Conservation (phyloP, 2,888 invertebrate species). For the Zelleria hepariella region DNA sequence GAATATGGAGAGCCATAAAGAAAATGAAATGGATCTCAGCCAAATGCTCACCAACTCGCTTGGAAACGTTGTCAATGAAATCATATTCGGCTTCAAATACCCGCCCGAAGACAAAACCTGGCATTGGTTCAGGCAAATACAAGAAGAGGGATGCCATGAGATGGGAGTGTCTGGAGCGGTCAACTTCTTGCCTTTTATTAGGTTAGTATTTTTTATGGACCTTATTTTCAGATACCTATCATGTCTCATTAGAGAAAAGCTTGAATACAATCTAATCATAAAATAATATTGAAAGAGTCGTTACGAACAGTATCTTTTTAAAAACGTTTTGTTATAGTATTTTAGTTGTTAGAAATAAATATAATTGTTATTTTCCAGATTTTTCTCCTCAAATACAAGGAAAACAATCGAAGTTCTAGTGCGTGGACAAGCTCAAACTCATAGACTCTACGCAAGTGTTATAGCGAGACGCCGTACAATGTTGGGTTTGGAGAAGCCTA, state of each 20-base stretch:
- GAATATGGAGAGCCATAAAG: slow-evolving; percentile 38
- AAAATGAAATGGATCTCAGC: slow-evolving; percentile 58
- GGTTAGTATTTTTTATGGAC: slow-evolving; percentile 60
- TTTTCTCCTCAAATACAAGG: slow-evolving; percentile 72
- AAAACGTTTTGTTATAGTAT: too few species aligned
- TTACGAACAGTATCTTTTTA: too few species aligned
- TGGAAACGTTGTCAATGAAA: slow-evolving; percentile 82
- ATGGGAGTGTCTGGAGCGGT: slow-evolving; percentile 87
- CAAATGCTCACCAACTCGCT: slow-evolving; percentile 76
- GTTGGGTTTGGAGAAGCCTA: slow-evolving; percentile 34
- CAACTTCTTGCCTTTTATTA: slow-evolving; percentile 87
- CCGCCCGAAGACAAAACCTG: slow-evolving; percentile 79
- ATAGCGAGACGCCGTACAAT: slow-evolving; percentile 69
- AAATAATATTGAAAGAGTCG: too few species aligned
- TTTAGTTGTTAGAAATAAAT: background rate
- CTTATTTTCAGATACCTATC: too few species aligned
- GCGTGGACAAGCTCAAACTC: slow-evolving; percentile 80
- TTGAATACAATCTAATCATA: too few species aligned
- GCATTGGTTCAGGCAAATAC: slow-evolving; percentile 81
- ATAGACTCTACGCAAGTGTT: slow-evolving; percentile 78
- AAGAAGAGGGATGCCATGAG: slow-evolving; percentile 87
- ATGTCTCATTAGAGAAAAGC: too few species aligned
- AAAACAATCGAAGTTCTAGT: slow-evolving; percentile 76
- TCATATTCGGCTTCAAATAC: slow-evolving; percentile 84
- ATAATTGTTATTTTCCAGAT: slow-evolving; percentile 51